Evolutionary conservation across 2,888 invertebrate genomes (phyloP), one percentile per base, ranked within the genome.

Genomic region (Camponotus fellah): DNA sequence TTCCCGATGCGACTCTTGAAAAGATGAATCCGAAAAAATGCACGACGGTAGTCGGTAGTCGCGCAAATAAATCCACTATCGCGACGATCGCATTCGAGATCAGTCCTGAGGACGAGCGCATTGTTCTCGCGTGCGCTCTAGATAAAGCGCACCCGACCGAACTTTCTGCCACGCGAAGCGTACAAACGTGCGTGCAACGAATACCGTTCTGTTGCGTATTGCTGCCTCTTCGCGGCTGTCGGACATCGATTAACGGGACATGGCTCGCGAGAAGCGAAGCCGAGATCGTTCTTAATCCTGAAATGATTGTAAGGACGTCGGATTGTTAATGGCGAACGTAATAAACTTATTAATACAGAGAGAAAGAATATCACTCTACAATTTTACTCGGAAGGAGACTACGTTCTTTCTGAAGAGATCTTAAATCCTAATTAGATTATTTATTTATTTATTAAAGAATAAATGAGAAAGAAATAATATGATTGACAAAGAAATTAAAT

Each of bases 41-140:
- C 53, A 77, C 17, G 69, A 49, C 56, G 56, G 49, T 26, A 26
- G 26, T 26, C 26, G 66, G 53, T 37, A 80, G 58, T 58, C 26
- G 53, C 26, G 80, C 66, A 72, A 66, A 72, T 80, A 72, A 80
- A 66, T 83, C 80, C 40, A 46, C 58, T 37, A 58, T 12, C 72
- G 37, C 34, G 49, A 64, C 46, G 75, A 75, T 64, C 46, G 74
- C 69, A 77, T 79, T 64, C 65, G 65, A 53, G 79, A 83, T 43
- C 64, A 79, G 65, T 49, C 26, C 34, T 49, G 71, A 69, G 79
- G 49, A 60, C 46, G 60, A 62, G 69, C 40, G 26, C 26, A 34
- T 72, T 74, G 53, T 53, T 53, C 53, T 60, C 58, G 60, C 74
- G 43, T 60, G 17, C 40, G 43, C 40, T 60, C 26, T 9, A 6